Conservation (phyloP, 2,888 invertebrate species). For the Spilosoma lubricipeda region DNA sequence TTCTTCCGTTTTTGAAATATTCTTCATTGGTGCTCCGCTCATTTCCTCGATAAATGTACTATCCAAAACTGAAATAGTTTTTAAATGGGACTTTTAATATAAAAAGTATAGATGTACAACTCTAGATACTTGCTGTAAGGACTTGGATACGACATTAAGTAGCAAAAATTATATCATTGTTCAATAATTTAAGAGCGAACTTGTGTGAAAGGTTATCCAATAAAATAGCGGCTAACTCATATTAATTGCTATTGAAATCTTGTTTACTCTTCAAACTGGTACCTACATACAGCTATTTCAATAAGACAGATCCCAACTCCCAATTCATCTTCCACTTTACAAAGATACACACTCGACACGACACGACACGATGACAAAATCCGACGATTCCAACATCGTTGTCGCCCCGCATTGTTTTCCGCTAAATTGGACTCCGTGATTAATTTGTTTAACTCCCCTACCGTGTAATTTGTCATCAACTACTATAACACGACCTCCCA, state of each 20-base stretch:
- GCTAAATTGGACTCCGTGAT: conserved; percentile 82
- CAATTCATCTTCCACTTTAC: conserved; percentile 35
- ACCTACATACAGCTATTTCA: conserved; percentile 6
- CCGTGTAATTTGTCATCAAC: conserved; percentile 75
- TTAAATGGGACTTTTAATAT: too few relatives aligned
- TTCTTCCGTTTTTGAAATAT: too few relatives aligned
- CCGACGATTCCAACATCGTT: conserved; percentile 59
- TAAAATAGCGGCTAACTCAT: not conserved
- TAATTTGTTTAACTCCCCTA: conserved; percentile 83
- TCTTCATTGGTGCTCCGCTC: too few relatives aligned
- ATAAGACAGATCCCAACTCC: conserved; percentile 10
- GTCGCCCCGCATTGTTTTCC: conserved; percentile 79
- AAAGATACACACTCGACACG: conserved; percentile 44
- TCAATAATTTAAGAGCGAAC: too few relatives aligned
- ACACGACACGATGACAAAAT: conserved; percentile 64
- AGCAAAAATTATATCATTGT: too few relatives aligned
- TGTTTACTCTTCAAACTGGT: not conserved
- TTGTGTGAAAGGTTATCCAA: not conserved
- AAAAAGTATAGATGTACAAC: too few relatives aligned
- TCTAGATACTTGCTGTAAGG: too few relatives aligned
- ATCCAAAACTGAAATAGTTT: too few relatives aligned
- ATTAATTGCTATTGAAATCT: not conserved
- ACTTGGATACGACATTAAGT: too few relatives aligned
- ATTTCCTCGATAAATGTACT: too few relatives aligned
- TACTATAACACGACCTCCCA: conserved; percentile 58